Conservation (phyloP, 1,140 invertebrate species). For the Panonychus citri region DNA sequence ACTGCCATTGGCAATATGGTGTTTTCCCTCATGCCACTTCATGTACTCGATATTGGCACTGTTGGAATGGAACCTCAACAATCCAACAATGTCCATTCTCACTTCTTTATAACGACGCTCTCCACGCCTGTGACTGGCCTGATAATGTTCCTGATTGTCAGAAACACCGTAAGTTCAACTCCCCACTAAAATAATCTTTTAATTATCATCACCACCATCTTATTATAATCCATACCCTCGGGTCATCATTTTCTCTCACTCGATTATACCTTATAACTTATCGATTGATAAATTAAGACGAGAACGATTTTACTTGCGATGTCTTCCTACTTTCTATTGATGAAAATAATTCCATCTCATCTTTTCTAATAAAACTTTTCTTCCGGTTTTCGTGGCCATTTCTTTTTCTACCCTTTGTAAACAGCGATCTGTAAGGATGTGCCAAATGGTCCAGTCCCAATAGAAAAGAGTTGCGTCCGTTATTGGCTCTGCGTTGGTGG, state of each 20-base stretch:
- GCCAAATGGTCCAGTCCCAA: conserved; percentile 43
- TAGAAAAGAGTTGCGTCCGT: conserved; percentile 70
- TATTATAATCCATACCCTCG: too few relatives aligned
- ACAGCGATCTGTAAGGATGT: conserved; percentile 70
- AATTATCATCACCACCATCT: too few relatives aligned
- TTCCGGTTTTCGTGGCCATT: conserved; percentile 13
- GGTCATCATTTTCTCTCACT: too few relatives aligned
- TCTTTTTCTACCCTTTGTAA: conserved; percentile 24
- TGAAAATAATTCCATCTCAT: not conserved
- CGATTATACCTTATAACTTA: too few relatives aligned
- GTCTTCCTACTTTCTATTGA: not conserved
- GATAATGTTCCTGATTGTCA: conserved; percentile 75
- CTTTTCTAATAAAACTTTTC: not conserved
- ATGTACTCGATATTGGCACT: conserved; percentile 77
- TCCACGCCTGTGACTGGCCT: conserved; percentile 75
- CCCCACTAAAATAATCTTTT: too few relatives aligned
- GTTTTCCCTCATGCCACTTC: conserved; percentile 79
- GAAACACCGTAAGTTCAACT: conserved; percentile 55
- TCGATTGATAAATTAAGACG: too few relatives aligned
- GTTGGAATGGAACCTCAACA: conserved; percentile 75
- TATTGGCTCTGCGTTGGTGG: conserved; percentile 84
- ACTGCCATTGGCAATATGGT: conserved; percentile 76
- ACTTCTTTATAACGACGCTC: conserved; percentile 64
- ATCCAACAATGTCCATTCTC: conserved; percentile 80
- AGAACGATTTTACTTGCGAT: too few relatives aligned